Conservation (phyloP, 37 sponge, comb jelly and placozoan species). For the Petrosia ficiformis region DNA sequence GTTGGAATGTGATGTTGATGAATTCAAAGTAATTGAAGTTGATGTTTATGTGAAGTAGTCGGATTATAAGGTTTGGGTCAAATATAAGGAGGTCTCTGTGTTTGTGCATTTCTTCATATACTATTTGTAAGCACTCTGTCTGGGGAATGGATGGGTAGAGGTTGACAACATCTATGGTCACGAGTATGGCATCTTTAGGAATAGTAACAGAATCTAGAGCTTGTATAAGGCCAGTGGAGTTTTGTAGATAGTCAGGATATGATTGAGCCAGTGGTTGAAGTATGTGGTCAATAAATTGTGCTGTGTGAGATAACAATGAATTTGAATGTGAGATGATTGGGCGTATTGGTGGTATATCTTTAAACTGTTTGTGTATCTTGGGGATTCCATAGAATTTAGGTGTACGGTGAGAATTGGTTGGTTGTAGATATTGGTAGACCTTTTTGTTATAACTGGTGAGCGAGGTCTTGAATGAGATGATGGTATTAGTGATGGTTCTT, state of each 20-base stretch:
- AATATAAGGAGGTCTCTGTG: conserved; percentile 8
- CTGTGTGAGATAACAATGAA: conserved; percentile 13
- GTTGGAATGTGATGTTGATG: conserved; percentile 5
- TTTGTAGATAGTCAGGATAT: conserved; percentile 18
- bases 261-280: conserved; percentile 36
- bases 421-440: background rate
- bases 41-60: conserved; percentile 17
- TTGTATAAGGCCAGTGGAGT: conserved; percentile 12
- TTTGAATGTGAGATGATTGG: conserved; percentile 27
- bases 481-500: no score
- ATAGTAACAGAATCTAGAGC: conserved; percentile 4
- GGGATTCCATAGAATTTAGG: no score
- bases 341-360: conserved; percentile 19
- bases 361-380: conserved; percentile 16
- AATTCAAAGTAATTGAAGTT: conserved; percentile 29
- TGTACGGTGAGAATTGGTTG: no score
- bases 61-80: conserved; percentile 25
- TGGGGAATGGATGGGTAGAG: conserved; percentile 37
- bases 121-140: conserved; percentile 19
- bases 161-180: conserved; percentile 30
- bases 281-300: conserved; percentile 19
- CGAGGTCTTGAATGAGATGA: conserved; percentile 1
- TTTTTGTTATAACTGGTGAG: background rate
- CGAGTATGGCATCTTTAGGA: conserved; percentile 19
- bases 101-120: conserved; percentile 10